Conservation (phyloP, 2,797 vertebrate species). For the Sebastes dallii region DNA sequence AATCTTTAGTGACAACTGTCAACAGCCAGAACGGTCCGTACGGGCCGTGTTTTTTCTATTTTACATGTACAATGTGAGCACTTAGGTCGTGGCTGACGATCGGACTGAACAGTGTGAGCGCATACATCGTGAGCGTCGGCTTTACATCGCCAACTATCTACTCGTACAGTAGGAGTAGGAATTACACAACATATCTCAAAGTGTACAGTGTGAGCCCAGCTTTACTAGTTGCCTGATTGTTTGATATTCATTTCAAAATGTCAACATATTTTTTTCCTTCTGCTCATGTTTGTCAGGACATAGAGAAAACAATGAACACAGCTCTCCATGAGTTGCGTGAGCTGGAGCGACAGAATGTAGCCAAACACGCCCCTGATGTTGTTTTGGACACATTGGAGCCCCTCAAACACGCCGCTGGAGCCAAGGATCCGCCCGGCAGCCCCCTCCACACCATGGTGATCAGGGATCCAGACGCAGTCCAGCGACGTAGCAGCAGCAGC, state of each 20-base stretch:
- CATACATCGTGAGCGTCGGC: no score
- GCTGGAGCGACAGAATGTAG: slow-evolving; percentile 94
- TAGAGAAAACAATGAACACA: slow-evolving; percentile 97
- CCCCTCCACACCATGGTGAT: slow-evolving; percentile 95
- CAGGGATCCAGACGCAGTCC: slow-evolving; percentile 90
- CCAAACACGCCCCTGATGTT: slow-evolving; percentile 93
- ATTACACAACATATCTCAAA: no score
- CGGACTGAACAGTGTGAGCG: fast-evolving
- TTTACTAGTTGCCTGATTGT: neutral
- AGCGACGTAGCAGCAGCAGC: slow-evolving; percentile 91
- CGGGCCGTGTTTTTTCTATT: no score
- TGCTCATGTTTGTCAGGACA: slow-evolving; percentile 83
- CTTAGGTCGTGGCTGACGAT: no score
- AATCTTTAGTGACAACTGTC: no score
- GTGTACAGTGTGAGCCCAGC: fast-evolving
- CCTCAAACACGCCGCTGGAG: slow-evolving; percentile 85
- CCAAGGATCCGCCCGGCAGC: slow-evolving; percentile 80
- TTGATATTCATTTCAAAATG: neutral
- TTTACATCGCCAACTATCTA: no score
- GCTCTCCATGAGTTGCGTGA: slow-evolving; percentile 93
- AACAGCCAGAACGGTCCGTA: no score
- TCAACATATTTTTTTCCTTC: neutral
- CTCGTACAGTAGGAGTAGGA: no score
- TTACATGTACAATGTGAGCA: no score
- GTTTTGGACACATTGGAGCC: slow-evolving; percentile 96